Evolutionary conservation across 2,797 vertebrate species (phyloP), one percentile per base, ranked within the genome.

Genomic region (Decapterus maruadsi): DNA sequence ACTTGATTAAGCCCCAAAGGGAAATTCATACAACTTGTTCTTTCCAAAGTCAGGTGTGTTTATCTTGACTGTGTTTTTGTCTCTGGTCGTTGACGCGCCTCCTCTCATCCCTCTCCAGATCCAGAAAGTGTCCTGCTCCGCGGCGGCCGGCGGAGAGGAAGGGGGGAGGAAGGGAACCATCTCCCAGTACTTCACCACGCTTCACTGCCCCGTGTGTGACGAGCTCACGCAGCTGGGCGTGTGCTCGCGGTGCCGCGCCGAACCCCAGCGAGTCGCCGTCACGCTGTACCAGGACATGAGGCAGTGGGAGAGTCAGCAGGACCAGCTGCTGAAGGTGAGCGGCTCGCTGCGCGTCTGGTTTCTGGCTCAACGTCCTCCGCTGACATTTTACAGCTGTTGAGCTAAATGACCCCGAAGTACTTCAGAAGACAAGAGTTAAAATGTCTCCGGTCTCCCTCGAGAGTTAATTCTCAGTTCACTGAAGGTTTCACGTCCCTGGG

Each of bases 131-230:
- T 94, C 95, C 50, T 93, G 94, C 79, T 96, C 94, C 2, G 80
- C 93, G 0, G 93, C 84, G 1, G 36, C 68, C 16, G 85, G 43
- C 1, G 94, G 87, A 10, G 96, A 97, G 59, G 92, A 95, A 0
- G 91, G 85, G 16, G 92, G 95, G 34, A 95, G 96, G 84, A 99
- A 98, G 91, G 96, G 97, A 80, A 99, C 98, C 50, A 99, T 99
- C 87, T 98, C 97, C 4, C 98, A 99, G 64, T 99, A 99, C 81
- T 99, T 99, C 93, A 98, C 97, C 17, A 98, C 98, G 12, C 93
- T 99, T 40, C 98, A 97, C 90, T 99, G 98, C 90, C 98, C 98
- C 0, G 97, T 97, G 72, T 99, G 98, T n/a, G 97, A 99, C 38
- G 95, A 97, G 82, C 95, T 99, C 57, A 99, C 98, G 64, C 98